Evolutionary conservation across 2,113 vertebrate species (phyloP).

Genomic region (Cebidichthys violaceus): DNA sequence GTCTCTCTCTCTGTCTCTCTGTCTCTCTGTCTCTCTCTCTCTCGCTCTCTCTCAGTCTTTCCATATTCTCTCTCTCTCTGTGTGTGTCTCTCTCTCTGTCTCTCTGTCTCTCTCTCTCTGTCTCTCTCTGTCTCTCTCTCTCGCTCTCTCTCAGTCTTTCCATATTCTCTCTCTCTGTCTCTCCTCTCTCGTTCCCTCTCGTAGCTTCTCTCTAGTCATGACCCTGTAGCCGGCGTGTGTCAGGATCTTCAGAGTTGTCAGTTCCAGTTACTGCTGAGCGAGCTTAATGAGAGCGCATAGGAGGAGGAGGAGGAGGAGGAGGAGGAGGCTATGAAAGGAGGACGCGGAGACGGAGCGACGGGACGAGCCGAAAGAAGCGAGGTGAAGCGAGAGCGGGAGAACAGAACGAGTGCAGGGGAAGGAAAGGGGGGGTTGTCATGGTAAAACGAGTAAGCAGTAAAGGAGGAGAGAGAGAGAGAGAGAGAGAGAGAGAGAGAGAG

Average conservation of each 20-base stretch:
- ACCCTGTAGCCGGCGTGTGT: slow-evolving; percentile 68
- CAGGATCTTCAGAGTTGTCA: slow-evolving; percentile 70
- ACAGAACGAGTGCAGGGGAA: slow-evolving; percentile 1
- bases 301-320: slow-evolving; percentile 38
- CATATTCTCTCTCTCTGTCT: slow-evolving; percentile 26
- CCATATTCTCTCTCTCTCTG: slow-evolving; percentile 21
- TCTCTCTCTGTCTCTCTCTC: background rate
- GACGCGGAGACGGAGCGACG: slow-evolving; percentile 24
- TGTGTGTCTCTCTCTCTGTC: no score
- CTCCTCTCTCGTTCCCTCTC: slow-evolving; percentile 1
- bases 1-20: background rate
- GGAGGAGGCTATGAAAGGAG: slow-evolving; percentile 39
- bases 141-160: background rate
- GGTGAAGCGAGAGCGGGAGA: slow-evolving; percentile 18
- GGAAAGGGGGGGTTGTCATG: background rate
- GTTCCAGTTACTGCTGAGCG: slow-evolving; percentile 75
- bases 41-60: background rate
- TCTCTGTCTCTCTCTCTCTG: slow-evolving; percentile 16
- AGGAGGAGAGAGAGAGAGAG: no score
- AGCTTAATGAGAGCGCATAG: slow-evolving; percentile 74
- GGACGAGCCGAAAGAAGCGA: slow-evolving; percentile 17
- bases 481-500: no score
- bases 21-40: slow-evolving; percentile 13
- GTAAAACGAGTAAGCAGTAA: background rate
- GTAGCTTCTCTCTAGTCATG: slow-evolving; percentile 56